Evolutionary conservation across 23 tunicate species (phyloP), one percentile per base, ranked within the genome.

Genomic region (Trididemnum nubilum): DNA sequence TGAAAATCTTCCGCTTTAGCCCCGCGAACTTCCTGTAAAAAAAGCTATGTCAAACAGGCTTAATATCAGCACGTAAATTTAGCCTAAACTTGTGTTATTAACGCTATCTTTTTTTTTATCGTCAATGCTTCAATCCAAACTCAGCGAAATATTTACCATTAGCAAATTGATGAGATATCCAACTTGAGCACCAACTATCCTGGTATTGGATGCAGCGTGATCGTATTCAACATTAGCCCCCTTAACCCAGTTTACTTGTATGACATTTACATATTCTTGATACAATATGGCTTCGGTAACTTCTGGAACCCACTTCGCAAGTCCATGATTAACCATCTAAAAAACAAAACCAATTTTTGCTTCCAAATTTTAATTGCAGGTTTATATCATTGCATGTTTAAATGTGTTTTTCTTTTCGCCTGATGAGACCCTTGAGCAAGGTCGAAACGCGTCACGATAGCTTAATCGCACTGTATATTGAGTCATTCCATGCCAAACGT

Each of bases 221-320:
- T 93, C 98, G 59, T 93, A 93, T 59, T 80, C 87, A 5, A 88
- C 84, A 36, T 50, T 38, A 2, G 98, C 93, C 3, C 98, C 98
- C 18, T 79, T 77, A 18, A 87, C 89, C 98, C 98, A 93, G 64
- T 93, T 73, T 19, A 88, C 81, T 32, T 72, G 80, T 18, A 93
- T 87, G 27, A 93, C 98, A 75, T 93, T 93, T 0, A 93, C 98
- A 50, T 87, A 93, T n/a, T 93, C 93, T 38, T 84, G 74, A 29
- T 71, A 79, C 27, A 93, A 24, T 36, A 93, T 93, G 2, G 98
- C 73, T 37, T 80, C 86, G 24, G 98, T 84, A 5, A 84, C 78
- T 57, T 84, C 81, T 0, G 93, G 86, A 29, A 93, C 93, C 98
- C 98, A 93, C 37, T 80, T 80, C 1, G 93, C 85, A 0, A 93